Evolutionary conservation across 2,888 invertebrate species (phyloP).

Genomic region (Odontomyia ornata): DNA sequence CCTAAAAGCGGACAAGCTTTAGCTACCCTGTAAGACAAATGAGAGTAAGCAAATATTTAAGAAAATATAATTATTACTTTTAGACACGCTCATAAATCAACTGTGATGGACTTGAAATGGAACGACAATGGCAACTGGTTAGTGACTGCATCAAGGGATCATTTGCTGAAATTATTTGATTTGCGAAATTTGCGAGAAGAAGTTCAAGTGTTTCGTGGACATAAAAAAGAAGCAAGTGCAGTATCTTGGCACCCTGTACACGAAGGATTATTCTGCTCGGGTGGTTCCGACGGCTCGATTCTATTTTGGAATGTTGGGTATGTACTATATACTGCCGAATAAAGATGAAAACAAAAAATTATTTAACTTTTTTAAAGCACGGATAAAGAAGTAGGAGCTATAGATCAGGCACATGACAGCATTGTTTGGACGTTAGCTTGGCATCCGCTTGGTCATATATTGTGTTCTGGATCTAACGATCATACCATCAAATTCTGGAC

Average conservation of each 20-base stretch:
- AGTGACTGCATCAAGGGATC: constrained; percentile 97
- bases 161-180: constrained; percentile 96
- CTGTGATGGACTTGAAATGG: constrained; percentile 99
- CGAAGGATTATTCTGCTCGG: constrained; percentile 96
- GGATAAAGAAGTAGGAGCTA: constrained; percentile 97
- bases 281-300: constrained; percentile 98
- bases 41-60: neutral
- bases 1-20: constrained; percentile 95
- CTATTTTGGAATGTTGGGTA: constrained; percentile 99
- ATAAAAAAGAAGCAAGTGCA: constrained; percentile 98
- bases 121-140: constrained; percentile 99
- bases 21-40: constrained; percentile 82
- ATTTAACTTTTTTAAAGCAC: constrained; percentile 68
- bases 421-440: constrained; percentile 99
- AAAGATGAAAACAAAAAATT: neutral
- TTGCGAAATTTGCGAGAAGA: constrained; percentile 95
- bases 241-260: constrained; percentile 99
- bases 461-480: constrained; percentile 99
- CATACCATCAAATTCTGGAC: constrained; percentile 99
- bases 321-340: constrained; percentile 53
- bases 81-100: constrained; percentile 98
- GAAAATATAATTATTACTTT: no score
- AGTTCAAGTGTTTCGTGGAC: constrained; percentile 96
- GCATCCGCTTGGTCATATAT: constrained; percentile 98
- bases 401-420: constrained; percentile 98